These are phyloP conservation scores for Ctenodactylus gundi DNA, from an alignment of 2,113 vertebrate species.

Conservation along the genomic window DNA sequence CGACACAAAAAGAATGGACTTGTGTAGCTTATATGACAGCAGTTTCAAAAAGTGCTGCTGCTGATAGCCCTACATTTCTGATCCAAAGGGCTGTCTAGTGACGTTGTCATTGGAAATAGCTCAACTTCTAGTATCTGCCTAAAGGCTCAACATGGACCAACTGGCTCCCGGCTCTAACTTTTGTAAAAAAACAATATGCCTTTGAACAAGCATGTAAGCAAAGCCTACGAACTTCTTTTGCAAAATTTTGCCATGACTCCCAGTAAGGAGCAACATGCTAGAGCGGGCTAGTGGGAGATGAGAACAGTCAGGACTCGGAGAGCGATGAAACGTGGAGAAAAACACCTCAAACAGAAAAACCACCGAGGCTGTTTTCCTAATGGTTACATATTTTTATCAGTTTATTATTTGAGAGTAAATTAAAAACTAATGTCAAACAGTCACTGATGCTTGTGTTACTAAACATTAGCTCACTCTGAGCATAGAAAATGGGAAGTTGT, in stretches of 20 bases:
- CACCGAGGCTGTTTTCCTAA: background rate
- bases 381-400: background rate
- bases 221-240: background rate
- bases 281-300: background rate
- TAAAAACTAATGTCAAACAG: conserved; percentile 5
- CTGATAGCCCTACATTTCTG: background rate
- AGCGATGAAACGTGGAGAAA: background rate
- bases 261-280: background rate
- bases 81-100: background rate
- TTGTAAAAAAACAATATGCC: background rate
- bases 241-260: background rate
- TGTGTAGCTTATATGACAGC: background rate
- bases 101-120: background rate
- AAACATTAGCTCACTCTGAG: background rate
- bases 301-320: background rate
- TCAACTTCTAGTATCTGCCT: background rate
- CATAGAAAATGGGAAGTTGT: background rate
- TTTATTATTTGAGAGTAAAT: background rate
- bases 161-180: too few species aligned
- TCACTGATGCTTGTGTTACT: background rate
- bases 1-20: background rate
- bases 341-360: background rate
- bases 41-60: background rate
- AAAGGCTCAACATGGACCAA: background rate
- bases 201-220: background rate